phyloP scores from a whole-genome alignment of 2,888 invertebrate genomes.

The Platycnemis pennipes region DNA sequence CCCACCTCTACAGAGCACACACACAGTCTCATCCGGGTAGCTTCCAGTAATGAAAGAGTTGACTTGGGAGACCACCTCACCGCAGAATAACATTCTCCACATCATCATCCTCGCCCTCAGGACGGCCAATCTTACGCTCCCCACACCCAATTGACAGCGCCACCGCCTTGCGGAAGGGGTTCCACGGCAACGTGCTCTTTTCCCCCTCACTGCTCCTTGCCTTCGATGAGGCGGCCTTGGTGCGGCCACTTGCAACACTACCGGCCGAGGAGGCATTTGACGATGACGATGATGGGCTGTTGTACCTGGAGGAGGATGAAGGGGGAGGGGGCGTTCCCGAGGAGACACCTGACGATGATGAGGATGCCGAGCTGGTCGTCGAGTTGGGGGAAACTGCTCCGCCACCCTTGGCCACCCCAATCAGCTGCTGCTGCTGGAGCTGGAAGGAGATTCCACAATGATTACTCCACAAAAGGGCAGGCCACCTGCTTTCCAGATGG shows the following conservation, averaged over 20 bases:
- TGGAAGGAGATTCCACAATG: neutral
- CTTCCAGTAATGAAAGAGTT: no score
- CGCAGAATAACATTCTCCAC: slow-evolving; percentile 55
- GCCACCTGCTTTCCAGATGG: no score
- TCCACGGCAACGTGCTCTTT: slow-evolving; percentile 81
- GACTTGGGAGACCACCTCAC: neutral
- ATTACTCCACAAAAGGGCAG: no score
- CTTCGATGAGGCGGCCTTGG: slow-evolving; percentile 79
- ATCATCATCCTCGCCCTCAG: slow-evolving; percentile 35
- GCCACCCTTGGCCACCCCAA: neutral
- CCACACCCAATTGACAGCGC: slow-evolving; percentile 53
- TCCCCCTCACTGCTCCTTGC: slow-evolving; percentile 78
- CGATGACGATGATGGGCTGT: slow-evolving; percentile 81
- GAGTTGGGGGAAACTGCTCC: slow-evolving; percentile 53
- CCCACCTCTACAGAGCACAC: neutral
- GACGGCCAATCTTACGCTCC: neutral
- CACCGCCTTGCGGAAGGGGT: slow-evolving; percentile 82
- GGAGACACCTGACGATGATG: slow-evolving; percentile 76
- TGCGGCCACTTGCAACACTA: slow-evolving; percentile 70
- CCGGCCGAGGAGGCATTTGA: slow-evolving; percentile 67
- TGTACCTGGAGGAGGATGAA: slow-evolving; percentile 80
- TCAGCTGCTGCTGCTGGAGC: slow-evolving; percentile 54
- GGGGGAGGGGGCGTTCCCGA: slow-evolving; percentile 72
- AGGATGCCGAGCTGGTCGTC: slow-evolving; percentile 70
- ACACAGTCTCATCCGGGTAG: neutral